Base-by-base conservation (phyloP, 2,888 invertebrate genomes). In the Drosophila trichaetosa region DNA sequence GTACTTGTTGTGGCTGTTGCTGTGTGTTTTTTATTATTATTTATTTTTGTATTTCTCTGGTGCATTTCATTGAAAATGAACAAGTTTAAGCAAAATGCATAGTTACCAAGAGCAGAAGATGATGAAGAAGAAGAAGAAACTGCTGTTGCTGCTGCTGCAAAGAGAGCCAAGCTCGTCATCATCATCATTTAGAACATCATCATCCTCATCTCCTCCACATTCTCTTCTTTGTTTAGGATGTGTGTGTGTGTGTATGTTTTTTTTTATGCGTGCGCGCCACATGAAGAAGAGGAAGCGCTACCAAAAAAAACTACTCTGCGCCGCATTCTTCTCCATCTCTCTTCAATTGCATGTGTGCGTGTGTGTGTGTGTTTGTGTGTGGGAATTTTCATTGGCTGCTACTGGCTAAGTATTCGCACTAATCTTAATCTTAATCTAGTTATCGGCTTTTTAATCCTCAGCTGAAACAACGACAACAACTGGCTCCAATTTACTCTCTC, bases 201-300 rank as follows among this genome's bases (percentile, higher is more conserved):
- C 34, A 65, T 65, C 73, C 54, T 38, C 56, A 63, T 70, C 65
- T 71, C 62, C 68, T 78, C 34, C 71, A 65, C 62, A 79, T 78
- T 64, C 75, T 70, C 71, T 78, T 74, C 79, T 79, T 68, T 71
- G 79, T 65, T 76, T 78, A 72, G 76, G 72, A 77, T 80, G 76
- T 71, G 79, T 64, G 76, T 68, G 68, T 78, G 78, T 40, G 21
- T 52, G n/a, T 53, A 16, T 57, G 29, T 57, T 10, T 57, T 57
- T 57, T 71, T 80, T 70, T 60, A 63, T 73, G 70, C 59, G 80
- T 71, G 78, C 68, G 69, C 70, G 73, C 78, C 74, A 77, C 76
- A 80, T 59, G 68, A 76, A 82, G 67, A 82, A 77, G 68, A 75
- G 71, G 75, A 75, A 70, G 66, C 68, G 69, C 64, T 72, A 53